These are phyloP conservation scores for Frankliniella intonsa DNA, from an alignment of 2,888 invertebrate species.

Conservation along the genomic window DNA sequence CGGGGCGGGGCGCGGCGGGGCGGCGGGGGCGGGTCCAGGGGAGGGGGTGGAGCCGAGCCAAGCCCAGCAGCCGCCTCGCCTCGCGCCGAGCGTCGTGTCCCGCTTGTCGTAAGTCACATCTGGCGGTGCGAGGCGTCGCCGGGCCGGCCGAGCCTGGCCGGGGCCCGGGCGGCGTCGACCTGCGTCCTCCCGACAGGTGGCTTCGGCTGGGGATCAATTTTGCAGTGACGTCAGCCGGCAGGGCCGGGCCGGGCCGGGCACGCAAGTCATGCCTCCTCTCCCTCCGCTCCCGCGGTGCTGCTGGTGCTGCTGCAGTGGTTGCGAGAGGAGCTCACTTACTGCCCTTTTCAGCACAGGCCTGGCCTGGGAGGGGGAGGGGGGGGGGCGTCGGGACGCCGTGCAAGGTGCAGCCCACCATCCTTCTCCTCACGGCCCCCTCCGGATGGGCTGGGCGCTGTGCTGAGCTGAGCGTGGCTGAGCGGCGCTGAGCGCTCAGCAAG, in stretches of 20 bases:
- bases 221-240: not conserved
- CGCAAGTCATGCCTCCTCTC: not conserved
- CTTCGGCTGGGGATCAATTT: not conserved
- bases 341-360: not conserved
- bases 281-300: no score
- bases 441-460: no score
- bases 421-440: no score
- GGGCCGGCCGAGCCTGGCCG: not conserved
- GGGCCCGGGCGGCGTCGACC: not conserved
- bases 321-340: no score
- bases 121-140: no score
- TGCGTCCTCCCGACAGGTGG: not conserved
- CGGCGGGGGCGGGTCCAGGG: not conserved
- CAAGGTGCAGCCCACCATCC: not conserved
- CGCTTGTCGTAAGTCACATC: no score
- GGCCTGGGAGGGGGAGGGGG: not conserved
- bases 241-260: not conserved
- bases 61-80: not conserved
- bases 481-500: not conserved
- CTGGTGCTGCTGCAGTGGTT: not conserved
- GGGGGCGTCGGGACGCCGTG: no score
- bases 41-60: not conserved
- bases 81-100: no score
- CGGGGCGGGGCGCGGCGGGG: not conserved
- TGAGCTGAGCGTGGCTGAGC: no score